Base-by-base conservation (phyloP, 1,140 invertebrate genomes). In the Ips nitidus region DNA sequence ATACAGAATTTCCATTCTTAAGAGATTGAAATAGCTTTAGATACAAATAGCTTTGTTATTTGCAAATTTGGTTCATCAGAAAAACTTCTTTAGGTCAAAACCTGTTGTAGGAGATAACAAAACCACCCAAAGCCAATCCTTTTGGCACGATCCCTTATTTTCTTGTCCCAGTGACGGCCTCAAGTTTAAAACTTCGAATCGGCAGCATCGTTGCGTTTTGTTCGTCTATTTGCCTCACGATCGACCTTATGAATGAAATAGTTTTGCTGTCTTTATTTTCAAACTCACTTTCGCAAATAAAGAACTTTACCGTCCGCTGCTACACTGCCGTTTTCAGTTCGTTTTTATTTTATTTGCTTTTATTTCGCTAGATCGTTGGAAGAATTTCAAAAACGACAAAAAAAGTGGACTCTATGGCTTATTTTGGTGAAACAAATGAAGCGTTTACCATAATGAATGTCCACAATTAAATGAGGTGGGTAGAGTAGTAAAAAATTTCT, bases 251-350 rank as follows among this genome's bases (percentile, higher is more conserved):
- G 61, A 63, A 63, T 63, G 61, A 63, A 63, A 63, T 52, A 36
- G 61, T 63, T 63, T 52, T 63, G 47, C 50, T 52, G 61, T 38
- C 50, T 52, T 63, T 63, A 63, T 63, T 63, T 63, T 63, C 38
- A 63, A 63, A 63, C 61, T 63, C 61, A 63, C 61, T 63, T 63
- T 63, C 61, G 61, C 61, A 63, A 63, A 63, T 63, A 63, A 63
- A 63, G 50, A 52, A 63, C 61, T 63, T 52, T 52, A 41, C 37
- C 6, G 52, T 7, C 57, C 41, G 52, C 37, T 55, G 36, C 42
- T 60, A 41, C 40, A 63, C n/a, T 36, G 2, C 61, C 61, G 40
- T 61, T 61, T 47, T 47, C 39, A 22, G 5, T 7, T 61, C 8
- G 45, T 61, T 43, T 50, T 61, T 2, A 47, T 61, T 47, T 47